These are phyloP conservation scores for Peromyscus melanophrys DNA, from an alignment of 2,797 vertebrate genomes.

Conservation along the genomic window DNA sequence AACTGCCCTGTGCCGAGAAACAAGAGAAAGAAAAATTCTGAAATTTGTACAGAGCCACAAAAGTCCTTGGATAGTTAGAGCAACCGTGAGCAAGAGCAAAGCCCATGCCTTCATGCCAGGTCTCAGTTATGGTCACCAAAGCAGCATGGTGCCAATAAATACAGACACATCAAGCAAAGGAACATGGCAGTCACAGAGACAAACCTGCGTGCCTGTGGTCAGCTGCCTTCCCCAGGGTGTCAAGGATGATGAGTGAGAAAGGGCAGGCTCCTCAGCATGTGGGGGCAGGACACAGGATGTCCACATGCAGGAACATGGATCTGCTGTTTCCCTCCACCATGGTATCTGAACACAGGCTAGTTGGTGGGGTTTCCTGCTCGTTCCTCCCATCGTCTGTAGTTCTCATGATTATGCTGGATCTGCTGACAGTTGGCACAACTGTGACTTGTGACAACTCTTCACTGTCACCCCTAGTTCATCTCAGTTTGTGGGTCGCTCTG, in stretches of 20 bases:
- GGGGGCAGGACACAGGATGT: neutral
- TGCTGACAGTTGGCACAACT: neutral
- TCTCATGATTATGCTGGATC: neutral
- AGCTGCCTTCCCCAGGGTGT: neutral
- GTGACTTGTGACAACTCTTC: neutral
- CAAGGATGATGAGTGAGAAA: neutral
- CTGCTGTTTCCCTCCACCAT: neutral
- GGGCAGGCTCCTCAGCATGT: neutral
- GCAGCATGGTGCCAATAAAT: too few species aligned
- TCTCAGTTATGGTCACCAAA: neutral
- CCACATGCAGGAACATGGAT: neutral
- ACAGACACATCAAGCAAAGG: neutral
- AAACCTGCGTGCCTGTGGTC: neutral
- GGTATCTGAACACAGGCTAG: neutral
- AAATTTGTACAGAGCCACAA: neutral
- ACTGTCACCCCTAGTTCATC: neutral
- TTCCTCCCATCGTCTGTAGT: neutral
- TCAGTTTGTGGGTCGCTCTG: neutral
- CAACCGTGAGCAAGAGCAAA: neutral
- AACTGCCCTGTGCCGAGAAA: neutral
- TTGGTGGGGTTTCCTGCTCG: neutral
- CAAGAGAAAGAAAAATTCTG: neutral
- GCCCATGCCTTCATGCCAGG: neutral
- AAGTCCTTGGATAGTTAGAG: neutral
- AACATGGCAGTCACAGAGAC: neutral